Evolutionary conservation across 2,113 vertebrate genomes (phyloP), one percentile per base, ranked within the genome.

Genomic region (Hemibates koningsi): DNA sequence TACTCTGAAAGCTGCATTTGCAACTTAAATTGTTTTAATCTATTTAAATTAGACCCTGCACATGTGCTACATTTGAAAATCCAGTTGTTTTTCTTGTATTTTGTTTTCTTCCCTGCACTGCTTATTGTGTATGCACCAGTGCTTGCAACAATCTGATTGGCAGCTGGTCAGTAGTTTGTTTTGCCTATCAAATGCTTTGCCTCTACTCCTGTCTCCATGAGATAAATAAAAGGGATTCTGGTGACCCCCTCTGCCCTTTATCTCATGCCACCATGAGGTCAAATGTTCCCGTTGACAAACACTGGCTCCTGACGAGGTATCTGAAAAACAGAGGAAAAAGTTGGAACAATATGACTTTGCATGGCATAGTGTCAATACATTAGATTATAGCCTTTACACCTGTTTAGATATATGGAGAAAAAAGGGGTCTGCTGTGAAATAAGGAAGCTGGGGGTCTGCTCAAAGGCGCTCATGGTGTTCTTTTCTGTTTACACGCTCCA

Each of bases 341-440:
- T 78, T 32, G 24, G 43, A 50, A 32, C 0, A 8, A 34, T 52
- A 52, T 13, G 17, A 52, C 16, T 78, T 78, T 4, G 27, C 16
- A 50, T 6, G 45, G 1, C 27, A 48, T 50, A 52, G 24, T 78
- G 16, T 50, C 27, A 78, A 13, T 52, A 83, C 11, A n/a, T 54
- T 1, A 43, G 11, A 38, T 73, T 27, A 45, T 59, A 43, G 80
- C 13, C 4, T 41, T 27, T 32, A 7, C 13, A 29, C 24, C 52
- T 76, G 36, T 21, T 57, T 14, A 16, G 38, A 57, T 19, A 34
- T 32, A 32, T 32, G 0, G 32, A 0, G 43, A 1, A 0, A 8
- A 76, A 32, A 7, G 9, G 17, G 45, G 45, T 32, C 27, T 52
- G 10, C 27, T 78, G 43, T 78, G 45, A 76, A 50, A 50, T 78